phyloP scores from a whole-genome alignment of 2,888 invertebrate genomes.

The Chouioia cunea region DNA sequence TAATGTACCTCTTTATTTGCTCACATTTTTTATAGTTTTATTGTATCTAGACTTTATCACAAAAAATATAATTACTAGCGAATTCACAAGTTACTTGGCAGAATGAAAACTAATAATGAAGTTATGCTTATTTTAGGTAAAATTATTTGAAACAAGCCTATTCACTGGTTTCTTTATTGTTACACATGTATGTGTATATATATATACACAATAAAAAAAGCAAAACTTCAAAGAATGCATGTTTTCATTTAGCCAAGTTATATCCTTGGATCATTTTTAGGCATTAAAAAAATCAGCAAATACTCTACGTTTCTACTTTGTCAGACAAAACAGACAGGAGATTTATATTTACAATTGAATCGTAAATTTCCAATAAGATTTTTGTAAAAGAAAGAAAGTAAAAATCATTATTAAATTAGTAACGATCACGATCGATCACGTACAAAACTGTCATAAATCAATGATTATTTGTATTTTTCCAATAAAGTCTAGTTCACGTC shows the following conservation, averaged over 20 bases:
- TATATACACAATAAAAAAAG: conserved; percentile 16
- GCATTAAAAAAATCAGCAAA: background rate
- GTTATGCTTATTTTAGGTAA: conserved; percentile 10
- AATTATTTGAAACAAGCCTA: background rate
- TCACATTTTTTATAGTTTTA: conserved; percentile 9
- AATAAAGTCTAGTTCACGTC: conserved; percentile 36
- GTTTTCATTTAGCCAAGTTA: conserved; percentile 16
- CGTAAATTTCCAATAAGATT: background rate
- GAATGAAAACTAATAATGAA: conserved; percentile 20
- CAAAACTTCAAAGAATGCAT: background rate
- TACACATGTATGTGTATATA: too few relatives aligned
- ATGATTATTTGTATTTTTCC: background rate
- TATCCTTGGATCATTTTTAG: background rate
- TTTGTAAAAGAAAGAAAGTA: background rate
- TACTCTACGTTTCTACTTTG: background rate
- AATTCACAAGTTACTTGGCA: conserved; percentile 14
- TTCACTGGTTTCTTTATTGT: conserved; percentile 18
- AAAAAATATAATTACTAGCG: conserved; percentile 32
- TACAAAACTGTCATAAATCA: conserved; percentile 4
- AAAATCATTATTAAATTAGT: conserved; percentile 1
- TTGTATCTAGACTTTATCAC: conserved; percentile 1
- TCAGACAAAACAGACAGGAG: conserved; percentile 21
- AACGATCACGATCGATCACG: background rate
- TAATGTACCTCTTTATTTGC: conserved; percentile 1
- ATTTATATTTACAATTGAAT: background rate